Evolutionary conservation across 2,888 invertebrate species (phyloP).

Genomic region (Crematogaster levior): DNA sequence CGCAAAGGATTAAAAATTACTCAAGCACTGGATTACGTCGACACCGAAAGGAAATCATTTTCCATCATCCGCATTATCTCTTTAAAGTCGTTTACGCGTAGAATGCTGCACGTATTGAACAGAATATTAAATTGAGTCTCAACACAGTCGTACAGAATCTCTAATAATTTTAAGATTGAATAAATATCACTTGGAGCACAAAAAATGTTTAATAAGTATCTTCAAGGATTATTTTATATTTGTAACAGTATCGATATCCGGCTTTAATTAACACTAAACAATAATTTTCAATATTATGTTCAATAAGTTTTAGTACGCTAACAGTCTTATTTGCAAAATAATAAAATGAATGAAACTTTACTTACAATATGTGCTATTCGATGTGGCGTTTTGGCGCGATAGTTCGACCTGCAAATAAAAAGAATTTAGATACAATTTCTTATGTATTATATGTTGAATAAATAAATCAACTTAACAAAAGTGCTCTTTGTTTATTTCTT

Average conservation of each 20-base stretch:
- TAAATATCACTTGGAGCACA: not conserved
- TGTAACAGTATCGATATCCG: not conserved
- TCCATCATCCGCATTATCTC: slow-evolving; percentile 2
- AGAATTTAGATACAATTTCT: not conserved
- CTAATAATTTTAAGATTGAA: not conserved
- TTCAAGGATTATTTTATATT: not conserved
- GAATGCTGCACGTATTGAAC: not conserved
- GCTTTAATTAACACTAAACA: not conserved
- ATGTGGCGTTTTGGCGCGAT: slow-evolving; percentile 70
- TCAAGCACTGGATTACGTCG: slow-evolving; percentile 25
- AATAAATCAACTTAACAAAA: not conserved
- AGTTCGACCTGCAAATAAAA: slow-evolving; percentile 56
- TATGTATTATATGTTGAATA: not conserved
- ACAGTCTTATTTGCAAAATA: not conserved
- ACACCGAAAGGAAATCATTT: slow-evolving; percentile 29
- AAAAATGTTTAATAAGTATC: not conserved
- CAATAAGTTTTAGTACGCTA: not conserved
- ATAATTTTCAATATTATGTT: slow-evolving; percentile 5
- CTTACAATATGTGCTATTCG: slow-evolving; percentile 70
- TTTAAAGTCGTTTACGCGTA: slow-evolving; percentile 18
- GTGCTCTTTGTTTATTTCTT: not conserved
- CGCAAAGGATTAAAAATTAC: slow-evolving; percentile 68
- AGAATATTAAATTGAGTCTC: not conserved
- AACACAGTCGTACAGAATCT: not conserved
- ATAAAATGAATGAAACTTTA: slow-evolving; percentile 30